These are phyloP conservation scores for Tineola bisselliella DNA, from an alignment of 2,888 invertebrate species.

Conservation along the genomic window DNA sequence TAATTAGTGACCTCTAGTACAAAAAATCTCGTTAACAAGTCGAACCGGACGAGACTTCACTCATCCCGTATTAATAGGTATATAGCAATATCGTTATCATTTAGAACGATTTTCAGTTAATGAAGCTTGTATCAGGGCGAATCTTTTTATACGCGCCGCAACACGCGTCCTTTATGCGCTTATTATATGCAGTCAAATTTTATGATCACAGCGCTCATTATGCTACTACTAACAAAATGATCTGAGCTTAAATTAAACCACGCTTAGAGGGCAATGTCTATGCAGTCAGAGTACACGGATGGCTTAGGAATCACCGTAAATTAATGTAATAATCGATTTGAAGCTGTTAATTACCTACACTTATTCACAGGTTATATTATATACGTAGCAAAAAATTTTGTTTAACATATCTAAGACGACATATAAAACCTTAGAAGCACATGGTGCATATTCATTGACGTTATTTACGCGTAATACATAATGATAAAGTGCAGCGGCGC, in stretches of 20 bases:
- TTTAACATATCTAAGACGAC: no score
- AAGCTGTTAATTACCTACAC: constrained; percentile 13
- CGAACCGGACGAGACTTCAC: constrained; percentile 27
- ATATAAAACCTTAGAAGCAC: no score
- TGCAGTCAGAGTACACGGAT: constrained; percentile 32
- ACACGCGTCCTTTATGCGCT: constrained; percentile 49
- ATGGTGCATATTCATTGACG: no score
- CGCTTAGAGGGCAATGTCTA: constrained; percentile 41
- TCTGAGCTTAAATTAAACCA: constrained; percentile 48
- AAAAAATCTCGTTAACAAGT: constrained; percentile 2
- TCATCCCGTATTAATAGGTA: not conserved
- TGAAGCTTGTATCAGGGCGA: constrained; percentile 46
- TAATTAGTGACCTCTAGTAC: not conserved
- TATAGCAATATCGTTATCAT: constrained; percentile 31
- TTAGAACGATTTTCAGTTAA: constrained; percentile 60
- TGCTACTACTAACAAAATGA: constrained; percentile 50
- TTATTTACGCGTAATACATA: constrained; percentile 32
- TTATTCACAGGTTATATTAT: no score
- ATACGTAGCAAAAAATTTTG: no score
- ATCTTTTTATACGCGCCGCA: constrained; percentile 27
- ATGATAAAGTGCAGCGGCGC: constrained; percentile 54
- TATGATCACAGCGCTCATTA: constrained; percentile 58
- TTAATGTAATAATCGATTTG: constrained; percentile 22
- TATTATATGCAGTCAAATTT: constrained; percentile 65
- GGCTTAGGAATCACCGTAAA: constrained; percentile 36